Evolutionary conservation across 2,113 vertebrate species (phyloP).

Genomic region (Empidonax traillii): DNA sequence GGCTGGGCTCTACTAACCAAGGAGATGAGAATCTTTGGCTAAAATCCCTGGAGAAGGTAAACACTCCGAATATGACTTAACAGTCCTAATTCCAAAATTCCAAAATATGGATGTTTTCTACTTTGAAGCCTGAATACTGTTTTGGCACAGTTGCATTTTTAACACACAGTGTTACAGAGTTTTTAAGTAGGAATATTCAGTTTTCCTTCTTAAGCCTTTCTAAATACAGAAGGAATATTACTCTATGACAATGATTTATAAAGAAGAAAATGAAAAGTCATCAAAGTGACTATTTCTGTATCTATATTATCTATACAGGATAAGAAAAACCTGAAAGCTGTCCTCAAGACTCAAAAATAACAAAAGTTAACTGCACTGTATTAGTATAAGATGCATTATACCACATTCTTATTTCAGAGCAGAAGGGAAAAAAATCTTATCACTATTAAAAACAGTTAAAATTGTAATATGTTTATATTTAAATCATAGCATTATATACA

Average conservation of each 20-base stretch:
- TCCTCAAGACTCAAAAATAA: neutral
- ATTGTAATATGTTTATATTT: neutral
- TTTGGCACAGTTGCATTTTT: neutral
- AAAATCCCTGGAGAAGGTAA: neutral
- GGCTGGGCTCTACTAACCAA: neutral
- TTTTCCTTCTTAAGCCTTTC: neutral
- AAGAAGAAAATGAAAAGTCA: neutral
- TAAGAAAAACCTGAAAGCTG: neutral
- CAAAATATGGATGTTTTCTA: too few species aligned
- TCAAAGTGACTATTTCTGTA: neutral
- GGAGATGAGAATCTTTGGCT: neutral
- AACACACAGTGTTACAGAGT: neutral
- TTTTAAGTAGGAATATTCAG: neutral
- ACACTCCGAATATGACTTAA: neutral
- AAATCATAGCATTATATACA: neutral
- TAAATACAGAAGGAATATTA: neutral
- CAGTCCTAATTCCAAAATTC: neutral
- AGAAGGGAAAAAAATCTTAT: neutral
- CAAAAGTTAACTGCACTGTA: neutral
- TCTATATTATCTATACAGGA: neutral
- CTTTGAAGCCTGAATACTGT: neutral
- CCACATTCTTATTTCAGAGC: neutral
- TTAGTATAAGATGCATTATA: neutral
- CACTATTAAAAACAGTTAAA: neutral
- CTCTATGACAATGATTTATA: neutral